phyloP scores from a whole-genome alignment of 2,888 invertebrate species.

The Dichetophora obliterata region DNA sequence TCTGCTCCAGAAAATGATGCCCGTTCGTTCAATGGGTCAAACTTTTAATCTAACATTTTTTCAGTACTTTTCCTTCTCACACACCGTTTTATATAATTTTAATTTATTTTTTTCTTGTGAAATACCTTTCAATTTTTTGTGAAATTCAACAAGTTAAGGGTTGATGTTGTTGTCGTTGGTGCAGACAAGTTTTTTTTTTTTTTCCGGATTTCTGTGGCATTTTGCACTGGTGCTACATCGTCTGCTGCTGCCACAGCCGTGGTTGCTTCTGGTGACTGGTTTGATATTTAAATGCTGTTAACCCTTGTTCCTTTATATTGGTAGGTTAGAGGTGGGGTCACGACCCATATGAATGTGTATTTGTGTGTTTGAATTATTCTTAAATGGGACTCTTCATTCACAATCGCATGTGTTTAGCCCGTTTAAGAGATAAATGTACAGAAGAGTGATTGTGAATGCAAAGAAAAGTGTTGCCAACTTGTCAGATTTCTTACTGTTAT shows the following conservation, averaged over 20 bases:
- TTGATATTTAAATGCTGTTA: conserved; percentile 60
- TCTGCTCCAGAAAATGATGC: conserved; percentile 32
- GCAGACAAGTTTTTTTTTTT: conserved; percentile 45
- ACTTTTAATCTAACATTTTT: conserved; percentile 36
- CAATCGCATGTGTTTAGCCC: conserved; percentile 7
- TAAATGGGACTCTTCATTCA: conserved; percentile 56
- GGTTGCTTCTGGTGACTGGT: conserved; percentile 49
- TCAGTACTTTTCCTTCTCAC: conserved; percentile 20
- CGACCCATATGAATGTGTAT: conserved; percentile 45
- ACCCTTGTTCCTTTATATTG: conserved; percentile 58
- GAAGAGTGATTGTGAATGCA: conserved; percentile 44
- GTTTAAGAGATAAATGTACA: neutral
- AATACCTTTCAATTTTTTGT: conserved; percentile 31
- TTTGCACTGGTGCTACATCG: neutral
- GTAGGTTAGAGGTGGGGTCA: conserved; percentile 63
- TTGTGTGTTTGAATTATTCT: conserved; percentile 50
- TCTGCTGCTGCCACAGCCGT: neutral
- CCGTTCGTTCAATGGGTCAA: conserved; percentile 34
- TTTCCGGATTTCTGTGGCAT: conserved; percentile 37
- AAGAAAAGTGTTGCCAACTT: conserved; percentile 41
- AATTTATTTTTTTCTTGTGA: conserved; percentile 44
- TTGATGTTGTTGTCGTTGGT: conserved; percentile 49
- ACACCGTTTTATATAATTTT: conserved; percentile 27
- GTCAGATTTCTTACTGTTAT: neutral
- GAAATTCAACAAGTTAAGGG: conserved; percentile 66